These are phyloP conservation scores for Drosophila vallismaia DNA, from an alignment of 2,888 invertebrate species.

Conservation along the genomic window DNA sequence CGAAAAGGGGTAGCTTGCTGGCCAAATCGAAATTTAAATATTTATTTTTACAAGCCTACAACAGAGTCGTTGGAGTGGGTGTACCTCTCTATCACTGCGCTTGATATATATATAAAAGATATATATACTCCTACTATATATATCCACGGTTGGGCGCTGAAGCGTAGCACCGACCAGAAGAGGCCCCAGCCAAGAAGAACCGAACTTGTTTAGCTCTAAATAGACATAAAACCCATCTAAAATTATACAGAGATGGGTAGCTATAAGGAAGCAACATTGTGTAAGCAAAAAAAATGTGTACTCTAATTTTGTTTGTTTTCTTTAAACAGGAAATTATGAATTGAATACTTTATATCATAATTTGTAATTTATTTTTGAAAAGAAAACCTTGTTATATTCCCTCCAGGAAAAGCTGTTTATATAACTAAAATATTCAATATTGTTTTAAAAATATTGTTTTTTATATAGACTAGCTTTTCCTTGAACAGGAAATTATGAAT, in stretches of 20 bases:
- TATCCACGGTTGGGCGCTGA: constrained; percentile 57
- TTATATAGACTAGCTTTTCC: no score
- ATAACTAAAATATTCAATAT: no score
- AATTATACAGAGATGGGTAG: constrained; percentile 14
- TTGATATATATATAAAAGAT: constrained; percentile 3
- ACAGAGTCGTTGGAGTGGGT: constrained; percentile 21
- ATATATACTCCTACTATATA: neutral
- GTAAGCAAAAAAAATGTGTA: neutral
- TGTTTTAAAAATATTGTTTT: no score
- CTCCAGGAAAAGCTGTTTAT: no score
- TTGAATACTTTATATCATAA: neutral
- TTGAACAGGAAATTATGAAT: no score
- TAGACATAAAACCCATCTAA: constrained; percentile 48
- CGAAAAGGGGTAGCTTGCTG: constrained; percentile 42
- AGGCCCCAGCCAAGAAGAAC: constrained; percentile 80
- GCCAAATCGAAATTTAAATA: constrained; percentile 68
- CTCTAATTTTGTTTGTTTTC: neutral
- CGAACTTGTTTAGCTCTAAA: constrained; percentile 52
- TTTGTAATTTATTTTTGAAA: no score
- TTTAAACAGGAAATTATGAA: neutral
- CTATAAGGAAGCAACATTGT: constrained; percentile 31
- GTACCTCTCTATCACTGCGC: constrained; percentile 40
- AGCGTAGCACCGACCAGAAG: constrained; percentile 51
- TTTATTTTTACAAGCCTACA: constrained; percentile 67
- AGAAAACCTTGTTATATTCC: no score